These are phyloP conservation scores for Plebejus anna DNA, from an alignment of 2,888 invertebrate genomes.

Conservation along the genomic window DNA sequence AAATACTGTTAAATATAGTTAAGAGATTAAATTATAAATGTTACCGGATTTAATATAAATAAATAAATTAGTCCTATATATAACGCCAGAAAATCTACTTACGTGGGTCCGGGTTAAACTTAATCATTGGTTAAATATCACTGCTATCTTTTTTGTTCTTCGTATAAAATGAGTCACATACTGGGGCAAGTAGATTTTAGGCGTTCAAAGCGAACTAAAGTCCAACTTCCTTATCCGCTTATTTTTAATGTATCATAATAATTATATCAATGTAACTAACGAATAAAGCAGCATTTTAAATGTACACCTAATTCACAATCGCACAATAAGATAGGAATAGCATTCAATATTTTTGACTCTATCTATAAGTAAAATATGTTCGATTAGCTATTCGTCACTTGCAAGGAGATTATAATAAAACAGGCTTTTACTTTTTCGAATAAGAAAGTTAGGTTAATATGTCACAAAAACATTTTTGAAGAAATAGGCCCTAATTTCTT, in stretches of 20 bases:
- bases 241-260: neutral
- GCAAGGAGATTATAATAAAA: neutral
- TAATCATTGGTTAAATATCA: neutral
- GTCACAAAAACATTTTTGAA: neutral
- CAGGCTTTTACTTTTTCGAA: neutral
- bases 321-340: neutral
- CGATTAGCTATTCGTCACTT: neutral
- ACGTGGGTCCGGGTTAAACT: neutral
- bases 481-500: neutral
- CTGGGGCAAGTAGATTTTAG: neutral
- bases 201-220: neutral
- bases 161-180: neutral
- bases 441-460: neutral
- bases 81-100: neutral
- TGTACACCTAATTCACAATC: neutral
- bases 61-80: neutral
- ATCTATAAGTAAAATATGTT: neutral
- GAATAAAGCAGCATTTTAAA: neutral
- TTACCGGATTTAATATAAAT: neutral
- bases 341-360: neutral
- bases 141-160: neutral
- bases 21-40: neutral
- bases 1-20: neutral
- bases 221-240: neutral
- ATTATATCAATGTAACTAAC: neutral